Evolutionary conservation across 2,888 invertebrate species (phyloP), one percentile per base, ranked within the genome.

Genomic region (Aporophyla lueneburgensis): DNA sequence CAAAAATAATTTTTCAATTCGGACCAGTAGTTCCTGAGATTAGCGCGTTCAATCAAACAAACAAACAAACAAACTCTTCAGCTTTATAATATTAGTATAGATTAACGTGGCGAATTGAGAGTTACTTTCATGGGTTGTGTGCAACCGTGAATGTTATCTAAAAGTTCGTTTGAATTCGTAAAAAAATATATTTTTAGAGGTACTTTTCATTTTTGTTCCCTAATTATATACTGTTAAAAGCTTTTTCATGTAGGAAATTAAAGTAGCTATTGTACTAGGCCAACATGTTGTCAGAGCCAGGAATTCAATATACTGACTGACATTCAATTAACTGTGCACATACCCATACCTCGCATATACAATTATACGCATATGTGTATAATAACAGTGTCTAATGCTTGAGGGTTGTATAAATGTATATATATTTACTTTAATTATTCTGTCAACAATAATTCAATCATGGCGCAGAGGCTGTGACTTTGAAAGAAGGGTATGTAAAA

Each of bases 211-310:
- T 67, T 49, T 63, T 58, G 24, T 53, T 65, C n/a, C 24, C 27
- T 65, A 78, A 78, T 81, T 59, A 78, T 61, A 63, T 59, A 33
- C 14, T 54, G n/a, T 53, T 80, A 69, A 81, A 81, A 81, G 85
- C 71, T 19, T 84, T 81, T 80, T 69, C 71, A 71, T 68, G 74
- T 71, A 61, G 68, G 46, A 53, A 73, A 84, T 84, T 61, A 71
- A 71, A 53, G 70, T 69, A 27, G 68, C 67, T 68, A 65, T 84
- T 82, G 74, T 81, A 27, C 68, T 63, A 58, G 21, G 5, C 14
- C 62, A 66, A 79, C 27, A 70, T n/a, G 49, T 63, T 73, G 54
- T 59, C 71, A 68, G 27, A 56, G 21, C 51, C 85, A 74, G 68
- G 67, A 33, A 56, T 71, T 71, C 46, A 59, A 74, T 65, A 71